These are phyloP conservation scores for Karalla daura DNA, from an alignment of 2,797 vertebrate species.

Conservation along the genomic window DNA sequence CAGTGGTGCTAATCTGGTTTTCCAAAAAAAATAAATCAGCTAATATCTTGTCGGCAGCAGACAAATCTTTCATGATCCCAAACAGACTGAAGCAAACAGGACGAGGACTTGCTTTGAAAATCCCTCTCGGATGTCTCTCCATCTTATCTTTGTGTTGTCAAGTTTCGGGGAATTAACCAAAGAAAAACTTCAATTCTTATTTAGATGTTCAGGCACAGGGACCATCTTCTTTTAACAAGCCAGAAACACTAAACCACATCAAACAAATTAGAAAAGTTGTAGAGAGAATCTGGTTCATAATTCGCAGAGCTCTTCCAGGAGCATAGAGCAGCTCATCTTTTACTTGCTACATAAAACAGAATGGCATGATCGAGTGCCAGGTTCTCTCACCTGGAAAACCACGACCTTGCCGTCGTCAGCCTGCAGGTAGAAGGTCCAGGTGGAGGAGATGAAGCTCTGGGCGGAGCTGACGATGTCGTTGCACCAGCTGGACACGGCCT, in stretches of 20 bases:
- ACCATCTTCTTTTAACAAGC: not conserved
- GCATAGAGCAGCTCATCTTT: not conserved
- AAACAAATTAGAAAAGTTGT: too few species aligned
- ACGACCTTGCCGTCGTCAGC: constrained; percentile 94
- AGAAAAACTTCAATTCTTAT: too few species aligned
- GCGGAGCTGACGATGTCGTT: constrained; percentile 95
- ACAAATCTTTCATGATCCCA: too few species aligned
- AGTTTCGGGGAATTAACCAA: not conserved
- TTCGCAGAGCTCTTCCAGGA: too few species aligned
- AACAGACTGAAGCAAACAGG: too few species aligned
- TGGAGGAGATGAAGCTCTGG: constrained; percentile 97
- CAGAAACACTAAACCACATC: not conserved
- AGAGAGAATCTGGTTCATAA: too few species aligned
- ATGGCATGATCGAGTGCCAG: too few species aligned
- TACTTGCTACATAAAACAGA: too few species aligned
- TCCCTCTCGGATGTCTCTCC: too few species aligned
- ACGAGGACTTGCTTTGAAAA: not conserved
- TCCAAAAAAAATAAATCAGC: too few species aligned
- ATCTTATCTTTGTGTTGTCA: not conserved
- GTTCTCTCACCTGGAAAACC: constrained; percentile 94
- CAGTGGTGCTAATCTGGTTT: too few species aligned
- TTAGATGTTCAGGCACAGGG: constrained; percentile 4
- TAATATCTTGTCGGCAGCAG: too few species aligned
- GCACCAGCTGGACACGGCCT: constrained; percentile 93
- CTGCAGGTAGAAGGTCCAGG: constrained; percentile 98